Evolutionary conservation across 1,140 invertebrate genomes (phyloP).

Genomic region (Ceratosolen fusciceps): DNA sequence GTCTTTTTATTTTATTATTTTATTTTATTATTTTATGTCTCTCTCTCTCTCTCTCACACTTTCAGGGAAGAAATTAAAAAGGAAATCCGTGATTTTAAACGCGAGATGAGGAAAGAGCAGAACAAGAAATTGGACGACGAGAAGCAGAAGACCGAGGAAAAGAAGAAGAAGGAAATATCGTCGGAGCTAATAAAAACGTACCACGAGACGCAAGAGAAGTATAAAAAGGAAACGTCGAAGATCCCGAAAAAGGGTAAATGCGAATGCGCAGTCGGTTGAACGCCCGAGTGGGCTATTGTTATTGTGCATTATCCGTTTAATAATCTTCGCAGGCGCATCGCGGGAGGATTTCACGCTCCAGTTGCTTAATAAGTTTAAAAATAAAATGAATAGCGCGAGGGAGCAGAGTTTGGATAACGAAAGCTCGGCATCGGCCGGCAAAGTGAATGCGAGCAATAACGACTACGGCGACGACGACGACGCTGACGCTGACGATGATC

Average conservation of each 20-base stretch:
- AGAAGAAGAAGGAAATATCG: conserved; percentile 66
- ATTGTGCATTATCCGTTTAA: too few relatives aligned
- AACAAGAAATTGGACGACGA: conserved; percentile 73
- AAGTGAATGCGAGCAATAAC: too few relatives aligned
- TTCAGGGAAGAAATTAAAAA: conserved; percentile 82
- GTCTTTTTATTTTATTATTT: background rate
- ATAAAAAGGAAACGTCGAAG: conserved; percentile 78
- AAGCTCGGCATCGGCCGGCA: conserved; percentile 45
- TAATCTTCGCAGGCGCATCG: conserved; percentile 56
- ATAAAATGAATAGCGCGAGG: conserved; percentile 80
- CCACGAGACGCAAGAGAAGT: conserved; percentile 83
- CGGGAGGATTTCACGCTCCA: conserved; percentile 82
- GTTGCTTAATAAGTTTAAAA: conserved; percentile 87
- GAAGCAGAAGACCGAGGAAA: conserved; percentile 67
- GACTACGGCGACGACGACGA: conserved; percentile 60
- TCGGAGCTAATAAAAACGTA: conserved; percentile 82
- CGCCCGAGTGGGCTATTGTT: too few relatives aligned
- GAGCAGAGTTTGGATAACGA: conserved; percentile 69
- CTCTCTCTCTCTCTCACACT: conserved; percentile 52
- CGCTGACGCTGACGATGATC: conserved; percentile 66
- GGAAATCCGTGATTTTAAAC: conserved; percentile 83
- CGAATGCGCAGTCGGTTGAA: too few relatives aligned
- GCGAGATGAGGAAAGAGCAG: conserved; percentile 77
- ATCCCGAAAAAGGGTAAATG: conserved; percentile 78
- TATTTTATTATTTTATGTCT: conserved; percentile 3